Percentiles rank a stretch among this genome's conserved stretches.
Evolutionary conservation across 1,140 invertebrate genomes (phyloP).

Genomic region (Caenorhabditis briggsae): DNA sequence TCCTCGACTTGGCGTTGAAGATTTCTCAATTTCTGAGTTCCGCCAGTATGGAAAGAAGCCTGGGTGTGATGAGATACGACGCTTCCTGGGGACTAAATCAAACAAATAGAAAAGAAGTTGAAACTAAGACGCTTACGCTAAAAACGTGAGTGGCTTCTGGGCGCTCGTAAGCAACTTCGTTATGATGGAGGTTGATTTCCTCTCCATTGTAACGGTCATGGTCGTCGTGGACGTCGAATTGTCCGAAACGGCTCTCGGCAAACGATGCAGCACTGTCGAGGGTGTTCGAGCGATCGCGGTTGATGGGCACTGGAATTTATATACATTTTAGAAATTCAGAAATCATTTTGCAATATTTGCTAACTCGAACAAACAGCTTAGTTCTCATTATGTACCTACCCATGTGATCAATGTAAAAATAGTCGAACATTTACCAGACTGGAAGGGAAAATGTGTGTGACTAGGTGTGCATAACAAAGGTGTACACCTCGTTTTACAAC

Average conservation of each 20-base stretch:
- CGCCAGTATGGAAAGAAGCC: conserved; percentile 44
- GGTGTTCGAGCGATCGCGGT: conserved; percentile 61
- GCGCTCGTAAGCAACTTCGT: conserved; percentile 62
- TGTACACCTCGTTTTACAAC: conserved; percentile 22
- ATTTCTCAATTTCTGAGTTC: conserved; percentile 49
- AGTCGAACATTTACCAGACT: background rate
- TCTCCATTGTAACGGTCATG: conserved; percentile 53
- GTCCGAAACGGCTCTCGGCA: conserved; percentile 60
- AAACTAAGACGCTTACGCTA: background rate
- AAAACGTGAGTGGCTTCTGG: background rate
- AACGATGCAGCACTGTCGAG: conserved; percentile 55
- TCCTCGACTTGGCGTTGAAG: conserved; percentile 52
- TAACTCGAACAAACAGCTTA: background rate
- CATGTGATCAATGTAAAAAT: background rate
- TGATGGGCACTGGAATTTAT: background rate
- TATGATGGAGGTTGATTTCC: conserved; percentile 61
- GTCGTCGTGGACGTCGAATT: conserved; percentile 62
- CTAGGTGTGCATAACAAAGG: conserved; percentile 43
- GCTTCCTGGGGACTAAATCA: conserved; percentile 41
- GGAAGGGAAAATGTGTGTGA: background rate
- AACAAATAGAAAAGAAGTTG: background rate
- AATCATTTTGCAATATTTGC: background rate
- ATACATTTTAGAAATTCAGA: background rate
- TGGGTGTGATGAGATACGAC: background rate
- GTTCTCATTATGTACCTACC: background rate